Evolutionary conservation across 2,888 invertebrate genomes (phyloP).

Genomic region (Panopea generosa): DNA sequence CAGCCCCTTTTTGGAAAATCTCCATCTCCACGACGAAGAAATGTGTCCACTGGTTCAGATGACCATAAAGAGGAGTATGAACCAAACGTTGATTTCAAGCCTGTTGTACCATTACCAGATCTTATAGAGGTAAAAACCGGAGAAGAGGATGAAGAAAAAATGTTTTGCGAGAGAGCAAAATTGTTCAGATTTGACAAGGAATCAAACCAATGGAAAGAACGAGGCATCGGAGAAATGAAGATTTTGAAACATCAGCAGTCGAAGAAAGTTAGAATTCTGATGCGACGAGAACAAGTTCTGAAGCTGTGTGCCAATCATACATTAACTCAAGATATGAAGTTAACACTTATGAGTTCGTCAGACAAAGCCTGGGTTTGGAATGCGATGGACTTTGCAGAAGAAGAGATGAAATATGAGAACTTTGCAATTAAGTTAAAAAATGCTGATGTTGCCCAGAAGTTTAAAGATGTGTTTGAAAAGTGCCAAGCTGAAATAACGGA

Average conservation of each 20-base stretch:
- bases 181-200: slow-evolving; percentile 90
- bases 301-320: slow-evolving; percentile 97
- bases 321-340: slow-evolving; percentile 90
- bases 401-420: slow-evolving; percentile 89
- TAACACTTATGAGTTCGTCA: slow-evolving; percentile 88
- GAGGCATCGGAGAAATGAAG: slow-evolving; percentile 94
- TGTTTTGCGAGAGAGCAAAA: slow-evolving; percentile 94
- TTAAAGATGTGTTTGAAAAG: slow-evolving; percentile 89
- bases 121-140: slow-evolving; percentile 94
- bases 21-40: slow-evolving; percentile 46
- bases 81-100: slow-evolving; percentile 89
- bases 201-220: slow-evolving; percentile 96
- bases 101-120: slow-evolving; percentile 92
- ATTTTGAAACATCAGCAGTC: slow-evolving; percentile 87
- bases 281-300: slow-evolving; percentile 95
- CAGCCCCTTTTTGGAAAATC: slow-evolving; percentile 52
- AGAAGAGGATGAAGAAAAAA: slow-evolving; percentile 93
- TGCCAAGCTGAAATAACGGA: slow-evolving; percentile 58
- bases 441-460: slow-evolving; percentile 90
- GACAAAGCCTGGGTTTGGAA: slow-evolving; percentile 87
- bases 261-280: slow-evolving; percentile 90
- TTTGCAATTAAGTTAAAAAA: slow-evolving; percentile 94
- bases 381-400: slow-evolving; percentile 92
- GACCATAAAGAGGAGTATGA: slow-evolving; percentile 87
- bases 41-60: slow-evolving; percentile 62